Evolutionary conservation across 1,140 invertebrate genomes (phyloP).

Genomic region (Microplitis demolitor): DNA sequence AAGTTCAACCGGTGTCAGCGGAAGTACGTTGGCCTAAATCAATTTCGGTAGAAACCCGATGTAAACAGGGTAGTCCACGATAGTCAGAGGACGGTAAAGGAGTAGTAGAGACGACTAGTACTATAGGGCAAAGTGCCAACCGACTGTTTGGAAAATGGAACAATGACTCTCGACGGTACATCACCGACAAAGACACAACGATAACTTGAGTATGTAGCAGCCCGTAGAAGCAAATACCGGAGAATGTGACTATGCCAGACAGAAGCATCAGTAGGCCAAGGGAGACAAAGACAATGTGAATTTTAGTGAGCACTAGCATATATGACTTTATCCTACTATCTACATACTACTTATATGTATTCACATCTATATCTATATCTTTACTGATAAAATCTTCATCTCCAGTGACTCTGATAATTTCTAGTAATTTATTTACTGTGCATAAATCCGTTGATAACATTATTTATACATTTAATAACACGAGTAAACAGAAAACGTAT

Average conservation of each 20-base stretch:
- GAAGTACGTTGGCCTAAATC: slow-evolving; percentile 31
- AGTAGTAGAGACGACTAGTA: not conserved
- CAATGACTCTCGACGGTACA: slow-evolving; percentile 20
- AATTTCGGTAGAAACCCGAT: slow-evolving; percentile 26
- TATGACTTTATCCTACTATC: too few species aligned
- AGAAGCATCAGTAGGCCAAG: too few species aligned
- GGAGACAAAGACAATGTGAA: too few species aligned
- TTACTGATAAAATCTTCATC: not conserved
- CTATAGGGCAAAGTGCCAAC: slow-evolving; percentile 23
- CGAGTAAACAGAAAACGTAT: slow-evolving; percentile 7
- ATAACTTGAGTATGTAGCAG: not conserved
- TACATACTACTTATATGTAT: too few species aligned
- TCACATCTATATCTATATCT: not conserved
- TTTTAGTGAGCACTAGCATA: too few species aligned
- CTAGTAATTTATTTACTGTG: not conserved
- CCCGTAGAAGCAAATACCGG: too few species aligned
- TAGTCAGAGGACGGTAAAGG: slow-evolving; percentile 4
- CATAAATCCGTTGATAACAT: slow-evolving; percentile 8
- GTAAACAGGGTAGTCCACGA: slow-evolving; percentile 24
- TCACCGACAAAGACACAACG: not conserved
- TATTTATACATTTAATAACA: slow-evolving; percentile 13
- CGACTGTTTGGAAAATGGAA: slow-evolving; percentile 21
- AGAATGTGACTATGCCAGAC: too few species aligned
- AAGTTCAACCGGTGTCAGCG: slow-evolving; percentile 32
- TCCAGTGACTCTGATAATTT: not conserved